These are phyloP conservation scores for Cairina moschata DNA, from an alignment of 2,113 vertebrate species.

Conservation along the genomic window DNA sequence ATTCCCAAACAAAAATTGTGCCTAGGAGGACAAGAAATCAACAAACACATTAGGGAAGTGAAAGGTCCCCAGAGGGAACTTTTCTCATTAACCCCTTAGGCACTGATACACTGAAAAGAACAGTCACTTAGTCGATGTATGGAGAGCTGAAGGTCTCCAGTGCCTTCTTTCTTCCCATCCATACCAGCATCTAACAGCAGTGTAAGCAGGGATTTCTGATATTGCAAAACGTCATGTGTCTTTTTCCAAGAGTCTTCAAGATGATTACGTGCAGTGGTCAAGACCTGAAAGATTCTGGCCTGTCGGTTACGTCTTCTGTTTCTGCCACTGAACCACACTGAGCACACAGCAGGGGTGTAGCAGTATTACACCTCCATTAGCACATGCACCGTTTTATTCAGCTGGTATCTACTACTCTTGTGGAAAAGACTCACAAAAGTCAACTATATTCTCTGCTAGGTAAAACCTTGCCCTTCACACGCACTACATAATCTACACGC, in stretches of 20 bases:
- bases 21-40: conserved; percentile 42
- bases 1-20: conserved; percentile 55
- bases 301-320: not conserved
- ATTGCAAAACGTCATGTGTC: fast-evolving
- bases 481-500: fast-evolving
- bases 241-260: not conserved
- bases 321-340: not conserved
- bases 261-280: no score
- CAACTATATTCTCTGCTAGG: fast-evolving
- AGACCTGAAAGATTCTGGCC: not conserved
- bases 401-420: not conserved
- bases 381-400: not conserved
- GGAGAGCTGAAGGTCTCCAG: not conserved
- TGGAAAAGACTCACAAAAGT: not conserved
- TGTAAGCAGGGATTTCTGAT: not conserved
- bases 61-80: not conserved
- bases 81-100: conserved; percentile 26
- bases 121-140: not conserved
- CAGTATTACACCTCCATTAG: not conserved
- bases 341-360: not conserved
- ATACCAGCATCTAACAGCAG: not conserved
- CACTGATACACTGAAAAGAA: not conserved
- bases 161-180: not conserved
- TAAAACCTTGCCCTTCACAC: not conserved
- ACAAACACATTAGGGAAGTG: not conserved